Conservation (phyloP, 2,888 invertebrate species). For the Acleris literana region DNA sequence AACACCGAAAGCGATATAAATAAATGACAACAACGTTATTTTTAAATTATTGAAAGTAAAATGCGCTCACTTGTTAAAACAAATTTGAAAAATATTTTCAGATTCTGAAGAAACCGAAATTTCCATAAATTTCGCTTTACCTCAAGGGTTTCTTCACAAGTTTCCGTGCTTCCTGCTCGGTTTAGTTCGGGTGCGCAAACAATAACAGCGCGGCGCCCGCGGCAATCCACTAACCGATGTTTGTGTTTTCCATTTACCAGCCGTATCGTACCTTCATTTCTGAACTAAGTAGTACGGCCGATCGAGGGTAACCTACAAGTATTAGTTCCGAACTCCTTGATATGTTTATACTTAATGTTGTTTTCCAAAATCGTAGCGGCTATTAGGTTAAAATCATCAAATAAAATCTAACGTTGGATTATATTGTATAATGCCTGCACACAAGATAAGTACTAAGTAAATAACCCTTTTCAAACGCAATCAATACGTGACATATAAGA, state of each 20-base stretch:
- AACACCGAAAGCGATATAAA: too few species aligned
- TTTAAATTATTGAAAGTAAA: background rate
- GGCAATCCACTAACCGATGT: conserved; percentile 61
- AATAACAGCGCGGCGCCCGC: conserved; percentile 72
- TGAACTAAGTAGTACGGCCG: conserved; percentile 31
- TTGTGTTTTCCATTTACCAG: conserved; percentile 75
- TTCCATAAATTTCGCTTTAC: conserved; percentile 43
- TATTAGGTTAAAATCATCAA: too few species aligned
- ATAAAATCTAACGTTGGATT: too few species aligned
- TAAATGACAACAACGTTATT: too few species aligned
- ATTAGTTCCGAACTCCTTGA: background rate
- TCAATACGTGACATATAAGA: conserved; percentile 24
- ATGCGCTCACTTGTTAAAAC: background rate
- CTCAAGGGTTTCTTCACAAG: conserved; percentile 55
- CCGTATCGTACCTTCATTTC: conserved; percentile 62
- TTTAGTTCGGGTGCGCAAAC: conserved; percentile 76
- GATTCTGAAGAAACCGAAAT: conserved; percentile 27
- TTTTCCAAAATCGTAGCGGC: background rate
- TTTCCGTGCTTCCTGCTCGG: conserved; percentile 48
- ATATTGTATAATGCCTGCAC: too few species aligned
- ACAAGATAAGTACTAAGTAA: background rate
- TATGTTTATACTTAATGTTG: background rate
- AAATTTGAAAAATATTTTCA: conserved; percentile 6
- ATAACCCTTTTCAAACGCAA: conserved; percentile 8
- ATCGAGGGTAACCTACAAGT: background rate